These are phyloP conservation scores for Ptyas mucosa DNA, from an alignment of 2,113 vertebrate genomes.

Conservation along the genomic window DNA sequence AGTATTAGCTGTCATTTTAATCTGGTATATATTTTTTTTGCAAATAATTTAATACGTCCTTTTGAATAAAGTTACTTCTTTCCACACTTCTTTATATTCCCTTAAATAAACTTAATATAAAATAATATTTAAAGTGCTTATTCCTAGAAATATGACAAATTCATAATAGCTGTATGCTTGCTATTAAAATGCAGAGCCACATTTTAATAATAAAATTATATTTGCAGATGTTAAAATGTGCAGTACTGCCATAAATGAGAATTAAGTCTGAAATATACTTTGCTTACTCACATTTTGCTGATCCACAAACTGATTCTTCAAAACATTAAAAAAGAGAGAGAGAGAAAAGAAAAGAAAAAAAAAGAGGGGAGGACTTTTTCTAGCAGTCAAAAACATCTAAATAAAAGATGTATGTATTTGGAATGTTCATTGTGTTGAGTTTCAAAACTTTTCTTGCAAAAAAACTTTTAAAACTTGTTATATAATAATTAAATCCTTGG, in stretches of 20 bases:
- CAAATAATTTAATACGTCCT: neutral
- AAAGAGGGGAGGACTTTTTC: neutral
- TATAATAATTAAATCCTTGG: conserved; percentile 62
- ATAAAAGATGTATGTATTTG: conserved; percentile 62
- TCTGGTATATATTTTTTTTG: neutral
- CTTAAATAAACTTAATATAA: neutral
- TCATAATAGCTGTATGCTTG: neutral
- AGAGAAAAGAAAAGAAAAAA: conserved; percentile 37
- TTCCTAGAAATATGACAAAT: neutral
- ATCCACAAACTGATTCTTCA: conserved; percentile 72
- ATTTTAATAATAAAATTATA: neutral
- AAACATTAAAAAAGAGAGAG: conserved; percentile 57
- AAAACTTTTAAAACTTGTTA: conserved; percentile 67
- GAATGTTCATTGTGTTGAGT: conserved; percentile 65
- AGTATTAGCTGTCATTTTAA: neutral
- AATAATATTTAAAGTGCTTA: neutral
- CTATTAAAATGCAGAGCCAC: neutral
- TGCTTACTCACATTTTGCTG: conserved; percentile 84
- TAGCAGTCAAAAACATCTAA: conserved; percentile 44
- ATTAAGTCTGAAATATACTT: conserved; percentile 61
- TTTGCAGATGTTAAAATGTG: neutral
- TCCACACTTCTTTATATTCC: neutral
- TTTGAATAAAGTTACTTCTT: neutral
- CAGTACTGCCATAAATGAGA: conserved; percentile 9
- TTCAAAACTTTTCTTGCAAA: conserved; percentile 66